Evolutionary conservation across 1,140 invertebrate species (phyloP).

Genomic region (Drosophila quadrilineata): DNA sequence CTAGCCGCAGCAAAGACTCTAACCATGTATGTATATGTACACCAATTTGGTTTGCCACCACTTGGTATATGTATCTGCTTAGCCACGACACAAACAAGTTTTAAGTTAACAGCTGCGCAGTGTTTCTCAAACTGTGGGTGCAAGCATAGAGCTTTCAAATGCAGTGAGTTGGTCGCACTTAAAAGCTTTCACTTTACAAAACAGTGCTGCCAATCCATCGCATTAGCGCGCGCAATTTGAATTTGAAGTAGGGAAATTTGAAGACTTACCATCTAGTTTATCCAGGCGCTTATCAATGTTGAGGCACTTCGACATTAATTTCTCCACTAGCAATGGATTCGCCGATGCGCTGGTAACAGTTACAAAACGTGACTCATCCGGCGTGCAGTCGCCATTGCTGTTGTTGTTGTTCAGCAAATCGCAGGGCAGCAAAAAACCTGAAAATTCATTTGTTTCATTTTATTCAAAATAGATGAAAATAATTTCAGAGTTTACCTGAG

Average conservation of each 20-base stretch:
- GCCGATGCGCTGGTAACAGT: slow-evolving; percentile 72
- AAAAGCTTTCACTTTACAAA: not conserved
- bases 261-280: slow-evolving; percentile 60
- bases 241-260: not conserved
- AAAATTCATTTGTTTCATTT: not conserved
- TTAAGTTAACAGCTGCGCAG: not conserved
- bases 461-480: not conserved
- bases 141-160: not conserved
- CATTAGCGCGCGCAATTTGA: not conserved
- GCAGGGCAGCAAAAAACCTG: slow-evolving; percentile 43
- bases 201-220: slow-evolving; percentile 10
- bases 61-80: not conserved
- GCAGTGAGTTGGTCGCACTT: not conserved
- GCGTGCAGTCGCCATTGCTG: slow-evolving; percentile 43
- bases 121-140: not conserved
- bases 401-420: slow-evolving; percentile 56
- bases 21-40: too few species aligned
- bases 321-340: slow-evolving; percentile 77
- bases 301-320: slow-evolving; percentile 74
- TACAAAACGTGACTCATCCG: slow-evolving; percentile 66
- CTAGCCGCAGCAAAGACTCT: too few species aligned
- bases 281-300: slow-evolving; percentile 64
- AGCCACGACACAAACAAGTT: slow-evolving; percentile 1
- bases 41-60: too few species aligned
- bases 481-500: not conserved